Conservation (phyloP, 1,140 invertebrate species). For the Oryzaephilus surinamensis region DNA sequence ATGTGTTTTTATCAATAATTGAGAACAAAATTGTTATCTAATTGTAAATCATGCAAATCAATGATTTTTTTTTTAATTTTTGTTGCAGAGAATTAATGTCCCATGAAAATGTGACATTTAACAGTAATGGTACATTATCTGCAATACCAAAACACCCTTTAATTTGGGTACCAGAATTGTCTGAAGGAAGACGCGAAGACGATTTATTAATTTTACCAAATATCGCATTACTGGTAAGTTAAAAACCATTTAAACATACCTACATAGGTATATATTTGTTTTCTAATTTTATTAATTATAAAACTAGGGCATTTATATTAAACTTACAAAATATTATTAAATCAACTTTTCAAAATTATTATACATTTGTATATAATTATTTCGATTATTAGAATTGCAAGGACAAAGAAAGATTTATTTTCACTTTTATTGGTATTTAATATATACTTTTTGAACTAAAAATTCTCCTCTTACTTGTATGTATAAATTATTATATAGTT, state of each 20-base stretch:
- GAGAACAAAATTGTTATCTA: not conserved
- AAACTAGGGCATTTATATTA: not conserved
- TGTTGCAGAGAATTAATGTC: constrained; percentile 57
- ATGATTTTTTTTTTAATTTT: too few relatives aligned
- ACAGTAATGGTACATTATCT: constrained; percentile 62
- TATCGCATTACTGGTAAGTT: constrained; percentile 78
- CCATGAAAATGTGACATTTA: constrained; percentile 59
- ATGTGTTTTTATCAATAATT: not conserved
- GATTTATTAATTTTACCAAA: constrained; percentile 74
- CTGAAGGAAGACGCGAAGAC: constrained; percentile 56
- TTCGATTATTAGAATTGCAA: not conserved
- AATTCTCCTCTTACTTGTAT: too few relatives aligned
- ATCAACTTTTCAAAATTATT: not conserved
- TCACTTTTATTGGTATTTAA: too few relatives aligned
- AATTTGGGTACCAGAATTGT: constrained; percentile 57
- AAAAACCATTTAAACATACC: too few relatives aligned
- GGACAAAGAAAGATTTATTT: not conserved
- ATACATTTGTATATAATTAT: not conserved
- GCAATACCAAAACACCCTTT: constrained; percentile 58
- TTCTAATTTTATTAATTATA: not conserved
- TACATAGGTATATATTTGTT: too few relatives aligned
- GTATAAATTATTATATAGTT: too few relatives aligned
- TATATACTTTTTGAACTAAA: too few relatives aligned
- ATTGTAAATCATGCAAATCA: constrained; percentile 15
- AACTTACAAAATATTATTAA: not conserved